These are phyloP conservation scores for Adela reaumurella DNA, from an alignment of 2,888 invertebrate species.

Conservation along the genomic window DNA sequence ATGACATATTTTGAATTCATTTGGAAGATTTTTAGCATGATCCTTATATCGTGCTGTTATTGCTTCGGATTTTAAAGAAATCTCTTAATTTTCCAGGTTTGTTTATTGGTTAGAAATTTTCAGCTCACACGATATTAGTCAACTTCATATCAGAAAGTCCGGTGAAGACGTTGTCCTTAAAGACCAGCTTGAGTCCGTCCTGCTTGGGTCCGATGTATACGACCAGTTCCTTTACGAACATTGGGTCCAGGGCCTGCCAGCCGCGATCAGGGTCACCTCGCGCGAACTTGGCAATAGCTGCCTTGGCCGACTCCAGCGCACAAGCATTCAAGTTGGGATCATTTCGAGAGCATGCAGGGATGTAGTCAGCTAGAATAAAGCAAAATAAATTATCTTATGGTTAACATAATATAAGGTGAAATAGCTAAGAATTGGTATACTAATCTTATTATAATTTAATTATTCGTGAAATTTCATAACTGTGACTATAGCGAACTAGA, in stretches of 20 bases:
- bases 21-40: no score
- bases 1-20: no score
- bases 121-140: conserved; percentile 24
- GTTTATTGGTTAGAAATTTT: no score
- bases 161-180: conserved; percentile 29
- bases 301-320: conserved; percentile 27
- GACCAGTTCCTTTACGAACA: conserved; percentile 28
- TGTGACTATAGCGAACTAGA: no score
- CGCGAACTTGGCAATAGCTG: conserved; percentile 25
- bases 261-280: conserved; percentile 24
- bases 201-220: conserved; percentile 28
- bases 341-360: conserved; percentile 28
- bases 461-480: no score
- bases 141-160: conserved; percentile 28
- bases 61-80: no score
- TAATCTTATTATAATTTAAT: no score
- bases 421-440: no score
- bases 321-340: conserved; percentile 33
- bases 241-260: conserved; percentile 25
- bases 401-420: no score
- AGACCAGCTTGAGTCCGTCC: conserved; percentile 27
- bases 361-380: conserved; percentile 27
- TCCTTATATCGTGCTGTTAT: no score
- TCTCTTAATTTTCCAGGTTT: no score
- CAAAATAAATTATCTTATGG: no score